Base-by-base conservation (phyloP, 2,888 invertebrate species). In the Drosophila cracens region DNA sequence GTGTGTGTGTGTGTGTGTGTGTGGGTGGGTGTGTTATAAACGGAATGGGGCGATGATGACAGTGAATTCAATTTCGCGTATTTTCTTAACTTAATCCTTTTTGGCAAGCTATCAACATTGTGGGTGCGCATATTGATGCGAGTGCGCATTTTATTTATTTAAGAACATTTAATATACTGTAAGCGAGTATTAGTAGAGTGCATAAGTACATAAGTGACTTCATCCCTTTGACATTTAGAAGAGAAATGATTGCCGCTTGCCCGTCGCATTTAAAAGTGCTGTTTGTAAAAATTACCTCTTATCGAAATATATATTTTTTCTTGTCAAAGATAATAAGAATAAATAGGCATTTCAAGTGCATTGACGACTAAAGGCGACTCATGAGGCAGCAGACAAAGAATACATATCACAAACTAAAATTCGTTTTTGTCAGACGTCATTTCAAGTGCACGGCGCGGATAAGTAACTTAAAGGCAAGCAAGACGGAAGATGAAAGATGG, bases 11-110 rank as follows among this genome's bases (percentile, higher is more conserved):
- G 46, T 25, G 46, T 25, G 29, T 49, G 51, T 16, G 29, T 29
- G 43, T 34, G 36, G 21, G 21, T 43, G 18, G 4, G 31, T 34
- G 38, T 31, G 58, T 13, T 38, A 34, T 16, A 40, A 57, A 40
- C 36, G 43, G 63, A 36, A 54, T 29, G 46, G 36, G 46, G 49
- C 38, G 60, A 59, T 48, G 61, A 66, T 64, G 62, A 74, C 64
- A 73, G 74, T 60, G 82, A 82, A 89, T 86, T 89, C 84, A 87
- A 89, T 89, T 89, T 89, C 79, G 81, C 78, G 82, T 71, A 78
- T 75, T 78, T 76, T 81, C 82, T 74, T 81, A 74, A 83, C 83
- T 78, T 83, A 82, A 83, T 82, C 82, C 75, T 81, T 83, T 75
- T 79, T 66, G 81, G 69, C 67, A 78, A 77, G 73, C 69, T 62